Conservation (phyloP, 2,113 vertebrate species). For the Urocolius indicus region DNA sequence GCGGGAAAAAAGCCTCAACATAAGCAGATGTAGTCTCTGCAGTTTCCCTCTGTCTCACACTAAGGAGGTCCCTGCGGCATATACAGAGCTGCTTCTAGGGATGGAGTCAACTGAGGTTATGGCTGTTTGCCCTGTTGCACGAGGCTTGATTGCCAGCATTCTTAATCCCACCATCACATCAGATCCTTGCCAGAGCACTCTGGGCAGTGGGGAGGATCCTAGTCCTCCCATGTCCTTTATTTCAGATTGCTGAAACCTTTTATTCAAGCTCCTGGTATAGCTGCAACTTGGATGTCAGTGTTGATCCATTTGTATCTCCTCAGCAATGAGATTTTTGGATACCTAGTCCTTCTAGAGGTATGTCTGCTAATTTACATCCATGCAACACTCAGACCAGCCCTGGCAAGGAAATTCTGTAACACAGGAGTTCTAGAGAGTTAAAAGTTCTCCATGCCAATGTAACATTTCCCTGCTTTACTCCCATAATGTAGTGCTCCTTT, state of each 20-base stretch:
- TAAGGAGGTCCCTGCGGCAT: background rate
- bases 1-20: background rate
- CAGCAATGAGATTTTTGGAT: background rate
- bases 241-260: background rate
- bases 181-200: background rate
- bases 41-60: background rate
- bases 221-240: background rate
- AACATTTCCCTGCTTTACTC: background rate
- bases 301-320: background rate
- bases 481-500: background rate
- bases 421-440: background rate
- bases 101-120: background rate
- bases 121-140: background rate
- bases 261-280: background rate
- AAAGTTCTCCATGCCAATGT: background rate
- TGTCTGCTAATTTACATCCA: background rate
- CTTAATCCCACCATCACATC: rapidly evolving
- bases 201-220: background rate
- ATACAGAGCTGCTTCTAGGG: background rate
- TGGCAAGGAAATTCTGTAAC: background rate
- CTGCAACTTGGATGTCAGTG: background rate
- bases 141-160: rapidly evolving
- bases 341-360: background rate
- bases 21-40: background rate
- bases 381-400: background rate